These are phyloP conservation scores for Monoplex corrugatus DNA, from an alignment of 2,888 invertebrate genomes.

Conservation along the genomic window DNA sequence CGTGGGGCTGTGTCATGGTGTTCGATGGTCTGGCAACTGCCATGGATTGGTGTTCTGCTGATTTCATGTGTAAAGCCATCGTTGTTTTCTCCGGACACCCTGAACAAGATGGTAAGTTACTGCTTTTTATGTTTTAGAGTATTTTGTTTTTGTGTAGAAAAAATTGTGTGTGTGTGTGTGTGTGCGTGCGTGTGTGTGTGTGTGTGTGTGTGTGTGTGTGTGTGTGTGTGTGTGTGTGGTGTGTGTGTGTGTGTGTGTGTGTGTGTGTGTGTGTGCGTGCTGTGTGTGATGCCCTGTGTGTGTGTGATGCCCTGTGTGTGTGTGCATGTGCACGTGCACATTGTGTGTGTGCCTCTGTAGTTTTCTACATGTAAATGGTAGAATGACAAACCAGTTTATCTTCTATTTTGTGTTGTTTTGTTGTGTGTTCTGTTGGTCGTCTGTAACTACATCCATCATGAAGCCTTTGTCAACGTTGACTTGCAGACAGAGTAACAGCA, in stretches of 20 bases:
- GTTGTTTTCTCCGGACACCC: constrained; percentile 71
- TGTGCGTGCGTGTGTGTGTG: background rate
- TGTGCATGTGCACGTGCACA: background rate
- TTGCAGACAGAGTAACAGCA: constrained; percentile 71
- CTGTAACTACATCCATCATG: too few species aligned
- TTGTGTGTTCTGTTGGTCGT: background rate
- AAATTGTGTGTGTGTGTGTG: background rate
- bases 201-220: background rate
- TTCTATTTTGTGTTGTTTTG: too few species aligned
- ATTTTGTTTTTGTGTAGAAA: too few species aligned
- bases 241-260: background rate
- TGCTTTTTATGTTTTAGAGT: background rate
- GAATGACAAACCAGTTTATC: too few species aligned
- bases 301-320: background rate
- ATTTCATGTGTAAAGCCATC: constrained; percentile 68
- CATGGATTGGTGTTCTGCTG: constrained; percentile 64
- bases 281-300: too few species aligned
- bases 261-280: background rate
- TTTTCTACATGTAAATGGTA: too few species aligned
- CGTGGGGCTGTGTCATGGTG: constrained; percentile 75
- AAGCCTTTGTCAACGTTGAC: too few species aligned
- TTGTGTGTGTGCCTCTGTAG: background rate
- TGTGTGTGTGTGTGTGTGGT: background rate
- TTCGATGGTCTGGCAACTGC: constrained; percentile 68
- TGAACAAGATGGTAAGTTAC: constrained; percentile 60